phyloP scores from a whole-genome alignment of 2,797 vertebrate species.

The Epinephelus malabaricus region DNA sequence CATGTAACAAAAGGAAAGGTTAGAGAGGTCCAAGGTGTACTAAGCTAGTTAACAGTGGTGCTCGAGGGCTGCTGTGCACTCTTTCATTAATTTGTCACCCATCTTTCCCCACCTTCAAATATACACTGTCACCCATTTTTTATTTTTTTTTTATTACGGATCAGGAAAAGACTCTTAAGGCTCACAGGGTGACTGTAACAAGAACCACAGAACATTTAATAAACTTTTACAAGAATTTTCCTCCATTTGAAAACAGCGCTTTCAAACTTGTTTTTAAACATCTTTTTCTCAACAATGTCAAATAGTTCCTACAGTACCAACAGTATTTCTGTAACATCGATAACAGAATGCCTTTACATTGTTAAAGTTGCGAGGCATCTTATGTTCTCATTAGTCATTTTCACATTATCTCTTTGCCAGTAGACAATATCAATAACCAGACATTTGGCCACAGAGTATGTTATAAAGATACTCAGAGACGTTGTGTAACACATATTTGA shows the following conservation, averaged over 20 bases:
- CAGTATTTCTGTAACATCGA: slow-evolving; percentile 54
- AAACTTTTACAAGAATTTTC: slow-evolving; percentile 46
- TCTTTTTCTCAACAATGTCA: slow-evolving; percentile 57
- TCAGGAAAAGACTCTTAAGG: slow-evolving; percentile 69
- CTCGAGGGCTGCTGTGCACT: slow-evolving; percentile 76
- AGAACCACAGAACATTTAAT: slow-evolving; percentile 74
- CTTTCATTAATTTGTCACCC: slow-evolving; percentile 18
- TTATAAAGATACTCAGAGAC: slow-evolving; percentile 61
- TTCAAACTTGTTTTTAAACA: slow-evolving; percentile 40
- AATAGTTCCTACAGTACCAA: slow-evolving; percentile 64
- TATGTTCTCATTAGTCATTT: slow-evolving; percentile 56
- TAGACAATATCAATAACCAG: slow-evolving; percentile 68
- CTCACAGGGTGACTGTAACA: slow-evolving; percentile 78
- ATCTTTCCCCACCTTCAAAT: slow-evolving; percentile 51
- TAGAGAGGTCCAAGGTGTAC: slow-evolving; percentile 78
- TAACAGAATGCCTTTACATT: slow-evolving; percentile 69
- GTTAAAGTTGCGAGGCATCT: slow-evolving; percentile 54
- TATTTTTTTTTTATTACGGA: slow-evolving; percentile 44
- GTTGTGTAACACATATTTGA: slow-evolving; percentile 63
- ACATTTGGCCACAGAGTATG: slow-evolving; percentile 72
- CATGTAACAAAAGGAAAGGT: slow-evolving; percentile 71
- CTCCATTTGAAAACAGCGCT: slow-evolving; percentile 41
- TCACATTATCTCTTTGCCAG: slow-evolving; percentile 66
- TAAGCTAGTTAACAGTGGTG: slow-evolving; percentile 73
- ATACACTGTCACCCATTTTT: slow-evolving; percentile 55